Base-by-base conservation (phyloP, 2,888 invertebrate genomes). In the Noctua fimbriata region DNA sequence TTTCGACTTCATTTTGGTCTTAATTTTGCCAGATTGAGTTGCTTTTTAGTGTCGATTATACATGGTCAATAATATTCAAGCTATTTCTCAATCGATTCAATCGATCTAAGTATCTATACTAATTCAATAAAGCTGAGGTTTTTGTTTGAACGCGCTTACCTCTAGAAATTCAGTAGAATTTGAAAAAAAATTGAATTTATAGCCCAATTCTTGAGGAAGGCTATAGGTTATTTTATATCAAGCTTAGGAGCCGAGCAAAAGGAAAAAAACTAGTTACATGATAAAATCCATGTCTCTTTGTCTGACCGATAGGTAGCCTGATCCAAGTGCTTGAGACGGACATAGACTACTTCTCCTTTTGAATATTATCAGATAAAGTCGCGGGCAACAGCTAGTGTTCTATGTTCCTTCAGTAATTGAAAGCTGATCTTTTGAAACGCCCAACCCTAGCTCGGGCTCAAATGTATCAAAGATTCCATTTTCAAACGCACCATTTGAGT, bases 401-500 rank as follows among this genome's bases (percentile, higher is more conserved):
- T 76, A 12, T 36, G 21, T 63, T 73, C 16, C 21, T 18, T 24
- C 49, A 52, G 32, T 77, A 52, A 75, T 44, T 65, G n/a, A 77
- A n/a, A 32, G 65, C 52, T 16, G 21, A n/a, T 44, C 32, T 66
- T 52, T 65, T 75, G 52, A 77, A 63, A n/a, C 77, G 52, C 36
- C 24, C 14, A 41, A 6, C 49, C 24, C 24, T 65, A 77, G 12
- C 77, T 55, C 55, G 5, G 21, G 7, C 21, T 76, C 66, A 47
- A 67, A 76, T 58, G 55, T 47, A 76, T 76, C 44, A 55, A 78
- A 78, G 44, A n/a, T 24, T 1, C 21, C 55, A 18, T 21, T 66
- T 55, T 55, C 41, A n/a, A 32, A 63, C 9, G 9, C 32, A 18
- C 32, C 2, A 18, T 63, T 63, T 18, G 9, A 63, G 18, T 18